These are phyloP conservation scores for Polypedilum pembai DNA, from an alignment of 1,140 invertebrate species.

Conservation along the genomic window DNA sequence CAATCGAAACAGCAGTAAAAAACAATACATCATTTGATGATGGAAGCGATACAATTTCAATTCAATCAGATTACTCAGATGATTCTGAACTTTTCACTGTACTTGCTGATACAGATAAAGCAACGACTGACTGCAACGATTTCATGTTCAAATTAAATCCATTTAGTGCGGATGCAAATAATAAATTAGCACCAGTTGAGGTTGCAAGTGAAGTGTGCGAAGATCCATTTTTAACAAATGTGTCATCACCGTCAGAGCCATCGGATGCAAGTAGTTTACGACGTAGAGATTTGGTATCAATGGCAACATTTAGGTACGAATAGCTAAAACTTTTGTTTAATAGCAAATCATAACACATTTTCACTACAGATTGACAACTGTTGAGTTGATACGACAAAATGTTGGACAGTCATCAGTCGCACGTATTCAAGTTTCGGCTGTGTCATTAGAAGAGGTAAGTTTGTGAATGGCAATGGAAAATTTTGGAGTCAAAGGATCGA, in stretches of 20 bases:
- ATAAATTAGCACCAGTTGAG: conserved; percentile 54
- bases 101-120: conserved; percentile 54
- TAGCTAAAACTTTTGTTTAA: background rate
- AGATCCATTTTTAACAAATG: conserved; percentile 55
- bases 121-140: conserved; percentile 56
- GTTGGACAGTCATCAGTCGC: conserved; percentile 62
- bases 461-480: background rate
- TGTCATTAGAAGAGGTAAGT: conserved; percentile 59
- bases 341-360: conserved; percentile 5
- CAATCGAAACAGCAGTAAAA: conserved; percentile 68
- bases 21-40: conserved; percentile 57
- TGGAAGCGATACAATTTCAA: conserved; percentile 58
- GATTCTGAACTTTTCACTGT: conserved; percentile 71
- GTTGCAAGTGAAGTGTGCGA: conserved; percentile 79
- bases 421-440: conserved; percentile 66
- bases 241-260: conserved; percentile 66
- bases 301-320: conserved; percentile 42
- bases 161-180: conserved; percentile 43
- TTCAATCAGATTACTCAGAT: conserved; percentile 68
- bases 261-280: conserved; percentile 71
- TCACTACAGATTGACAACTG: conserved; percentile 56
- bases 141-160: conserved; percentile 50
- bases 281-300: conserved; percentile 63
- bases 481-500: too few species aligned
- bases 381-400: conserved; percentile 76